Percentiles rank a stretch among this genome's conserved stretches.
phyloP scores from a whole-genome alignment of 2,888 invertebrate species.

The Arenicola marina region DNA sequence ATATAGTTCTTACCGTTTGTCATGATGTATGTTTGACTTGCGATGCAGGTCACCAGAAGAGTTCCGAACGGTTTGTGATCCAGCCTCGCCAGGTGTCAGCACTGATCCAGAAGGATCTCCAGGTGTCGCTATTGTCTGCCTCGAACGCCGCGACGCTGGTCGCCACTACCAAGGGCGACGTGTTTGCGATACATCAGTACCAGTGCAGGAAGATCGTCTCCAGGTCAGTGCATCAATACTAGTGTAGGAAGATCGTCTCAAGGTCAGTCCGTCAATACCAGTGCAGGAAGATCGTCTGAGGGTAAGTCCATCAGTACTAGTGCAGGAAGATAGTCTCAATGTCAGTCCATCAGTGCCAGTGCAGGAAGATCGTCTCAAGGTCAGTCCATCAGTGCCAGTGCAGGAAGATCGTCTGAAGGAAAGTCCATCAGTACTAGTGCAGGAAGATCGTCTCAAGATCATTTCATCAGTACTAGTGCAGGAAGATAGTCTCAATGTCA shows the following conservation, averaged over 20 bases:
- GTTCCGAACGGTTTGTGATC: conserved; percentile 50
- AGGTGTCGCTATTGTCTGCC: conserved; percentile 67
- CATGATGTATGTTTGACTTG: neutral
- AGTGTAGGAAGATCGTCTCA: too few species aligned
- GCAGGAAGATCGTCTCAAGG: conserved; percentile 72
- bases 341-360: conserved; percentile 74
- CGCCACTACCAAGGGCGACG: conserved; percentile 71
- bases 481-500: too few species aligned
- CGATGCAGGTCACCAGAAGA: conserved; percentile 65
- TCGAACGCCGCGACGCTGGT: conserved; percentile 74
- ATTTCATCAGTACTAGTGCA: too few species aligned
- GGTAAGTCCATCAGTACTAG: too few species aligned
- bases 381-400: too few species aligned
- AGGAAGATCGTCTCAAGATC: conserved; percentile 72
- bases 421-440: conserved; percentile 73
- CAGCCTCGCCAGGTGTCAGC: conserved; percentile 55
- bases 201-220: conserved; percentile 73
- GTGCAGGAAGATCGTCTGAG: conserved; percentile 72
- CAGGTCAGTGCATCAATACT: conserved; percentile 65
- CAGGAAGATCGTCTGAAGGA: too few species aligned
- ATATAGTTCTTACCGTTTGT: neutral
- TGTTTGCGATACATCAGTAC: conserved; percentile 74
- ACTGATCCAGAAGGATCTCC: conserved; percentile 63
- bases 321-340: too few species aligned
- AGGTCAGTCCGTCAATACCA: conserved; percentile 74